A percentile compares a stretch with the other conserved stretches of the same genome.
Conservation (phyloP, 2,113 vertebrate species). For the Caracal caracal region DNA sequence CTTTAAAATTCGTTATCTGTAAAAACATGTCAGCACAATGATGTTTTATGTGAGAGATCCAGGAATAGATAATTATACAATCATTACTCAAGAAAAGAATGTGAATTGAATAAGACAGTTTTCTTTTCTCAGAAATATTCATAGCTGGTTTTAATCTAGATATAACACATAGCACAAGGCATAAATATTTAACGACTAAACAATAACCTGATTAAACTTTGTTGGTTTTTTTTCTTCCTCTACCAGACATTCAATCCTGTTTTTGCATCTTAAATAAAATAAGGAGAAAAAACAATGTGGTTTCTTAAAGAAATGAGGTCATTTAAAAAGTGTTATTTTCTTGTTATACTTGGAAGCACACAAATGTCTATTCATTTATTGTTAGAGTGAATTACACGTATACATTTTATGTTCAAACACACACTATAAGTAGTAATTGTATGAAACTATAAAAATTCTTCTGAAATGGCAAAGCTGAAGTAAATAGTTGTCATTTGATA, state of each 20-base stretch:
- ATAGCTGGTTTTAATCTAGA: not conserved
- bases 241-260: not conserved
- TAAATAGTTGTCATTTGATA: not conserved
- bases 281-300: not conserved
- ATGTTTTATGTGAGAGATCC: slow-evolving; percentile 15
- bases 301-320: not conserved
- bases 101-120: not conserved
- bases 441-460: not conserved
- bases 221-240: not conserved
- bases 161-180: not conserved
- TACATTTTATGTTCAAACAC: not conserved
- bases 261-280: slow-evolving; percentile 44
- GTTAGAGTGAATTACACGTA: slow-evolving; percentile 16
- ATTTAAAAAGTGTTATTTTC: slow-evolving; percentile 28
- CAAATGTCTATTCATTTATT: not conserved
- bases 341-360: slow-evolving; percentile 34
- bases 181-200: slow-evolving; percentile 13
- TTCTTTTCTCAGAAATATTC: slow-evolving; percentile 33
- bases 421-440: not conserved
- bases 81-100: not conserved
- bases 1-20: slow-evolving; percentile 1
- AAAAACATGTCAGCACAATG: slow-evolving; percentile 47
- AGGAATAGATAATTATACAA: slow-evolving; percentile 32
- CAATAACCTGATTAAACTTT: not conserved
- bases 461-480: not conserved